Conservation (phyloP, 2,888 invertebrate genomes). For the Eupithecia pulchellata region DNA sequence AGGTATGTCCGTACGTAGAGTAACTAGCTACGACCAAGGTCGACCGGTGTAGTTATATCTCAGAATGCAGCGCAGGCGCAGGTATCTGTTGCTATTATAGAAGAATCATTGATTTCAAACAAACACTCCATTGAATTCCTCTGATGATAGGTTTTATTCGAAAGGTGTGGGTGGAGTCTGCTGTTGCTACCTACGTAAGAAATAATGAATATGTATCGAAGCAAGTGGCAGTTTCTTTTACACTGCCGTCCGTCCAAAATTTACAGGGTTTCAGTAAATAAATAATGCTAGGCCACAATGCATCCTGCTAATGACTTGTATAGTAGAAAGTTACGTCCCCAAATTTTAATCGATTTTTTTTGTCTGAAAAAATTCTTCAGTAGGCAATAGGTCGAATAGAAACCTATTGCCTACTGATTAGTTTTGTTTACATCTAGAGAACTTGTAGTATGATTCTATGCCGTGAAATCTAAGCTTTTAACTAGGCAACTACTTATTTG, state of each 20-base stretch:
- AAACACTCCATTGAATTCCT: conserved; percentile 14
- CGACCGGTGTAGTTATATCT: conserved; percentile 29
- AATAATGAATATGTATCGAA: not conserved
- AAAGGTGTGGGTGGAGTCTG: not conserved
- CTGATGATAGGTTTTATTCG: conserved; percentile 9
- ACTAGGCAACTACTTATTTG: not conserved
- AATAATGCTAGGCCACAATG: too few species aligned
- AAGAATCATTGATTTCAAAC: conserved; percentile 14
- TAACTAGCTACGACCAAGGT: conserved; percentile 29
- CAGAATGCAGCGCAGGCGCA: conserved; percentile 29
- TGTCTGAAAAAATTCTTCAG: too few species aligned
- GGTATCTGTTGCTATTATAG: conserved; percentile 15
- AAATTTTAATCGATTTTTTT: too few species aligned
- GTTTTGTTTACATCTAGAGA: too few species aligned
- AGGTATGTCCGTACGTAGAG: conserved; percentile 9
- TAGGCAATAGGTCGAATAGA: too few species aligned
- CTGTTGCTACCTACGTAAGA: not conserved
- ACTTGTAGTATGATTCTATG: not conserved
- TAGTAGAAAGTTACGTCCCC: too few species aligned
- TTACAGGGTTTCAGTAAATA: too few species aligned
- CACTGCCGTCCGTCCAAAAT: too few species aligned
- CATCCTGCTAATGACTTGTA: too few species aligned
- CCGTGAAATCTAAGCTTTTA: not conserved
- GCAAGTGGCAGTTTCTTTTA: not conserved
- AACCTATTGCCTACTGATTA: too few species aligned